These are phyloP conservation scores for Aphis craccivora DNA, from an alignment of 1,140 invertebrate species.

Conservation along the genomic window DNA sequence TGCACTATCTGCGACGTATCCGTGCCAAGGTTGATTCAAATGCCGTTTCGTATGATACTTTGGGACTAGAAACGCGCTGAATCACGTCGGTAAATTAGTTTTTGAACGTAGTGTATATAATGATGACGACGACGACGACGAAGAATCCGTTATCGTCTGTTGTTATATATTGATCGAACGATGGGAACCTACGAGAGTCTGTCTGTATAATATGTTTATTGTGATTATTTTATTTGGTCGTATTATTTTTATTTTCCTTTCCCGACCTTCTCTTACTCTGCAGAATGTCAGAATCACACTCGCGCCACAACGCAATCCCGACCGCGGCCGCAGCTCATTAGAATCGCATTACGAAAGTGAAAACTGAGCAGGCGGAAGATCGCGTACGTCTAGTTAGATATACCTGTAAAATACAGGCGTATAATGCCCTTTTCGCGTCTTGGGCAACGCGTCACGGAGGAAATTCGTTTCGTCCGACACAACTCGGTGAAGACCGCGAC, in stretches of 20 bases:
- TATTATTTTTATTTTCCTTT: neutral
- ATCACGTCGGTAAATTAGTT: slow-evolving; percentile 57
- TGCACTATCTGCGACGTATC: neutral
- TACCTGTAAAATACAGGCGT: neutral
- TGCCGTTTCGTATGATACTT: slow-evolving; percentile 19
- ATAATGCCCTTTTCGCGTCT: slow-evolving; percentile 33
- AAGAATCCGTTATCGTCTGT: slow-evolving; percentile 15
- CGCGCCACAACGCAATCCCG: neutral
- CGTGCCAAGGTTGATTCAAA: slow-evolving; percentile 53
- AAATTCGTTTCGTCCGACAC: slow-evolving; percentile 44
- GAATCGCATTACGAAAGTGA: slow-evolving; percentile 52
- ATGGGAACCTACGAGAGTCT: slow-evolving; percentile 37
- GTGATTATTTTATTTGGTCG: slow-evolving; percentile 29
- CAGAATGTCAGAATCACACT: neutral
- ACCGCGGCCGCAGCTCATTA: neutral
- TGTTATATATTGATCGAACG: slow-evolving; percentile 49
- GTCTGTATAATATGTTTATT: neutral
- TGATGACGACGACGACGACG: slow-evolving; percentile 22
- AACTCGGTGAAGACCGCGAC: neutral
- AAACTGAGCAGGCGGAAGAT: slow-evolving; percentile 46
- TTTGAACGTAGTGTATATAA: slow-evolving; percentile 43
- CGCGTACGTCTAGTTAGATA: neutral
- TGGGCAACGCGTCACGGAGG: slow-evolving; percentile 19
- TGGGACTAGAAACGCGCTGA: slow-evolving; percentile 36
- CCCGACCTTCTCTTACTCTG: neutral